Base-by-base conservation (phyloP, 2,888 invertebrate genomes). In the Nomada hirtipes region DNA sequence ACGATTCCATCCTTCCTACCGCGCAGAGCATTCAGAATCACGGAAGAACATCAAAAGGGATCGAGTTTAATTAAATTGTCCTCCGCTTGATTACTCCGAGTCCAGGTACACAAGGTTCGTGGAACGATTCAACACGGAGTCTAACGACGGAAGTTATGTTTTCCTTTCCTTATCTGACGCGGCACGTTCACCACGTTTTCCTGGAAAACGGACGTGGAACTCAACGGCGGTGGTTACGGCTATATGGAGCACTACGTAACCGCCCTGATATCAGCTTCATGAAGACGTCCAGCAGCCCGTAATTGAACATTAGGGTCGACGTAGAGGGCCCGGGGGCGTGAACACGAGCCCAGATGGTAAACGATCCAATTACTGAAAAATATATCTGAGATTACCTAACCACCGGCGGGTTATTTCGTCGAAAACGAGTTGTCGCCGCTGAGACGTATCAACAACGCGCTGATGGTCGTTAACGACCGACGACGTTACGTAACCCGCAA, bases 311-410 rank as follows among this genome's bases (percentile, higher is more conserved):
- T 87, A 85, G 68, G 81, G 83, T 77, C 77, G 83, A 83, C 74
- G 76, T 52, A 52, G 76, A 73, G 69, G 74, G 20, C 59, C 72
- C 68, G 59, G 23, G 61, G 78, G 78, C 64, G 78, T 53, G 75
- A 78, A 76, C 78, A 82, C 72, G 50, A 60, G 53, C 71, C 78
- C 79, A 70, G 73, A 44, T 81, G 76, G 68, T 82, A 85, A 87
- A 87, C 79, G 85, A 87, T 79, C 87, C 85, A 85, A 87, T 87
- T 87, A 87, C 82, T 74, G 80, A 85, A 87, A 87, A 87, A 87
- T 87, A 85, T 78, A 64, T 78, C 82, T 55, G 68, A 77, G 82
- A 83, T 83, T 83, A 78, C 82, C 60, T 63, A 55, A 70, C 79
- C 55, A 44, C 29, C 29, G 53, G 1, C n/a, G 10, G 64, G 67